Evolutionary conservation across 2,888 invertebrate species (phyloP).

Genomic region (Leuctra nigra): DNA sequence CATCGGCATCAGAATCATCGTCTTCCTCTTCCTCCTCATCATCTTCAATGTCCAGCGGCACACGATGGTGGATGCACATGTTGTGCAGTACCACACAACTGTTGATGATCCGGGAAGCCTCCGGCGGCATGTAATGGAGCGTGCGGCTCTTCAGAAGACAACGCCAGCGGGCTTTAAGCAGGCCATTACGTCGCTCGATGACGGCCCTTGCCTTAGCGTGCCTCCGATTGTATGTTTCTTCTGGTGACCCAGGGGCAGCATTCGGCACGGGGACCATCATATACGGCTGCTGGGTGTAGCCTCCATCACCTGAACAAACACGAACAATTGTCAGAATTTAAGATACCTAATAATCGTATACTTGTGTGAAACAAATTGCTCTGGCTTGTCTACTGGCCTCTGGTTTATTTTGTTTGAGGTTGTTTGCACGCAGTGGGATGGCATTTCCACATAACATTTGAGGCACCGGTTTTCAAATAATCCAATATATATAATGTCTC

Average conservation of each 20-base stretch:
- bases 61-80: background rate
- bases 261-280: background rate
- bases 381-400: too few relatives aligned
- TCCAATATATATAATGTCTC: too few relatives aligned
- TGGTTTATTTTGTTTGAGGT: too few relatives aligned
- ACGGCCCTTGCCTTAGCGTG: background rate
- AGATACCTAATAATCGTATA: too few relatives aligned
- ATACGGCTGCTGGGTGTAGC: background rate
- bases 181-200: background rate
- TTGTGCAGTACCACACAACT: conserved; percentile 10
- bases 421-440: too few relatives aligned
- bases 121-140: background rate
- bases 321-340: too few relatives aligned
- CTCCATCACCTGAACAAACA: background rate
- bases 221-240: background rate
- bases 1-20: background rate
- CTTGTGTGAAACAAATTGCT: too few relatives aligned
- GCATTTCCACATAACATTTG: too few relatives aligned
- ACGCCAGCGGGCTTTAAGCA: background rate
- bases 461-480: too few relatives aligned
- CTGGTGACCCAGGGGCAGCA: background rate
- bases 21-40: background rate
- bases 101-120: background rate
- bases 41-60: background rate
- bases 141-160: background rate